A percentile compares a stretch with the other conserved stretches of the same genome.
These are phyloP conservation scores for Pseudopipra pipra DNA, from an alignment of 2,113 vertebrate genomes.

Conservation along the genomic window DNA sequence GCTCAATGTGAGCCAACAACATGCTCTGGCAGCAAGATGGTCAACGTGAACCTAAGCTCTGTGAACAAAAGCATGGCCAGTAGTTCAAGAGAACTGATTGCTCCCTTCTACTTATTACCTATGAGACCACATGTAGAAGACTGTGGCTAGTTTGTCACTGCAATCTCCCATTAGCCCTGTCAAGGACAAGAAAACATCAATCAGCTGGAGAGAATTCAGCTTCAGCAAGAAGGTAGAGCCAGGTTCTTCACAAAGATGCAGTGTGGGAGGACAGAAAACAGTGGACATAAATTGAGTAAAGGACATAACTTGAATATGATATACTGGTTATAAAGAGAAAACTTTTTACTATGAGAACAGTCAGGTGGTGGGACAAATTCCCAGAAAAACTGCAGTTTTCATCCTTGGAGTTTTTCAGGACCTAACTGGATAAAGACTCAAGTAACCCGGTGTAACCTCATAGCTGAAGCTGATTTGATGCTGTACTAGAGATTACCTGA, in stretches of 20 bases:
- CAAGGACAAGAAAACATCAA: background rate
- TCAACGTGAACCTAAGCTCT: background rate
- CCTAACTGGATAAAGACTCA: background rate
- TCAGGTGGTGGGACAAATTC: background rate
- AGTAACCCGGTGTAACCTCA: background rate
- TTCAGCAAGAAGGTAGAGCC: background rate
- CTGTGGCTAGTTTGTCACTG: background rate
- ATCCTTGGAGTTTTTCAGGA: background rate
- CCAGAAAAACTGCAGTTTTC: background rate
- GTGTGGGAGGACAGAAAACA: background rate
- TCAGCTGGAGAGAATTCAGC: background rate
- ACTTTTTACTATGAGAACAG: rapidly evolving
- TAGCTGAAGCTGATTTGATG: background rate
- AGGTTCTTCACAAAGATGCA: background rate
- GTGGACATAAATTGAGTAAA: background rate
- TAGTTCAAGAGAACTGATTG: background rate
- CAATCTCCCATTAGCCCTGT: rapidly evolving
- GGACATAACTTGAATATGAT: background rate
- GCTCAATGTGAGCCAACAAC: background rate
- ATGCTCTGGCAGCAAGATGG: background rate
- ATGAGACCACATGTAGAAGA: background rate
- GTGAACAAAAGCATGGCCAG: background rate
- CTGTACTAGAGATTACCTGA: background rate
- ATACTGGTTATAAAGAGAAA: background rate
- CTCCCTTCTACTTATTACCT: background rate